These are phyloP conservation scores for Todiramphus saurophagus DNA, from an alignment of 2,113 vertebrate genomes.

Conservation along the genomic window DNA sequence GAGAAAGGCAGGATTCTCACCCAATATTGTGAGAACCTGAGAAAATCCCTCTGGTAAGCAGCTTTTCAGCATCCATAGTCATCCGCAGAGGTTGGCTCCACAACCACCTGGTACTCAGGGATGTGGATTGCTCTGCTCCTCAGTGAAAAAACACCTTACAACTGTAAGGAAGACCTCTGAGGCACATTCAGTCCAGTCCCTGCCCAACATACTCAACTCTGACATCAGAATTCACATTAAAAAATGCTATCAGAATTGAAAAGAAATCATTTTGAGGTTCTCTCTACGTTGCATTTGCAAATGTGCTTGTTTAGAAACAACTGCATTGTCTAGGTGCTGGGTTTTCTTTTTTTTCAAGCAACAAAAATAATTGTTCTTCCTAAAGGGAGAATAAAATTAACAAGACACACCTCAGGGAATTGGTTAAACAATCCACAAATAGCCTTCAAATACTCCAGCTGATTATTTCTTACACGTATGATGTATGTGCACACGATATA, in stretches of 20 bases:
- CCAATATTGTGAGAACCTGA: too few species aligned
- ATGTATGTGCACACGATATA: not conserved
- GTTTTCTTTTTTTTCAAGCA: not conserved
- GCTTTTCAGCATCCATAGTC: too few species aligned
- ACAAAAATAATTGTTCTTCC: not conserved
- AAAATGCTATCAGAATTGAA: not conserved
- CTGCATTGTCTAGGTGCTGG: not conserved
- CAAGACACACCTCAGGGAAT: not conserved
- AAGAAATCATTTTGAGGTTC: not conserved
- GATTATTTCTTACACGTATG: not conserved
- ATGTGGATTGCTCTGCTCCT: not conserved
- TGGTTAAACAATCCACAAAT: not conserved
- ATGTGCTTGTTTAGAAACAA: not conserved
- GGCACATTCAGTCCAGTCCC: not conserved
- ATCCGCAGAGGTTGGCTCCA: not conserved
- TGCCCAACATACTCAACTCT: not conserved
- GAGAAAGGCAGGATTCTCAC: too few species aligned
- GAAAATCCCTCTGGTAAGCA: too few species aligned
- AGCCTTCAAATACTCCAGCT: constrained; percentile 13
- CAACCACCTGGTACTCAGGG: not conserved
- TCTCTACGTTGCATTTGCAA: not conserved
- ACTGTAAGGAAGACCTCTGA: not conserved
- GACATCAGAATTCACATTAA: not conserved
- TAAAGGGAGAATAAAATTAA: not conserved
- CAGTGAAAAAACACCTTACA: accelerated